Conservation (phyloP, 2,888 invertebrate species). For the Allacma fusca region DNA sequence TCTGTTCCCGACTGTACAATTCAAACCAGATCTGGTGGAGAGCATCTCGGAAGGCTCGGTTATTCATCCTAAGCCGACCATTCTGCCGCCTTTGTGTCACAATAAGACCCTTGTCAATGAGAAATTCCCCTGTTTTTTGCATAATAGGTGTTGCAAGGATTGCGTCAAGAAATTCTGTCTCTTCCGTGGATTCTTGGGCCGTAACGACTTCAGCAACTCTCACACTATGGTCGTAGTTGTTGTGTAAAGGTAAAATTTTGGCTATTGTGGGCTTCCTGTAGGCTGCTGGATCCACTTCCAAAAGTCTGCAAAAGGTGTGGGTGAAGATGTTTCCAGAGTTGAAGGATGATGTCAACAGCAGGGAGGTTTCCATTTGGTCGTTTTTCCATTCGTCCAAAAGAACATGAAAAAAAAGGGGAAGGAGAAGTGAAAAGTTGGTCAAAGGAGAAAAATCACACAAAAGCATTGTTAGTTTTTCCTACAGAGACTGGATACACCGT, state of each 20-base stretch:
- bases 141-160: constrained; percentile 81
- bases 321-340: constrained; percentile 51
- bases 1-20: constrained; percentile 80
- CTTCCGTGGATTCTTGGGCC: constrained; percentile 75
- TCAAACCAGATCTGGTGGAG: constrained; percentile 68
- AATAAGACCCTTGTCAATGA: constrained; percentile 68
- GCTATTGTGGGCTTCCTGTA: constrained; percentile 77
- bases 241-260: constrained; percentile 76
- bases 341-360: background rate
- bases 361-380: background rate
- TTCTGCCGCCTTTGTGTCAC: constrained; percentile 48
- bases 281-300: constrained; percentile 72
- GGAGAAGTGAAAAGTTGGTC: constrained; percentile 1
- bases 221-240: constrained; percentile 84
- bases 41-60: constrained; percentile 65
- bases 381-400: background rate
- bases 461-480: background rate
- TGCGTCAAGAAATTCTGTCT: constrained; percentile 79
- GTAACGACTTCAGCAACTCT: constrained; percentile 79
- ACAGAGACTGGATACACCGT: no score
- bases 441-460: background rate
- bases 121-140: constrained; percentile 74
- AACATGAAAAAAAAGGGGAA: background rate
- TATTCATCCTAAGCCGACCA: constrained; percentile 51
- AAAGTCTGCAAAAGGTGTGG: constrained; percentile 69